A percentile compares a stretch with the other conserved stretches of the same genome.
Conservation (phyloP, 2,888 invertebrate species). For the Coremacera marginata region DNA sequence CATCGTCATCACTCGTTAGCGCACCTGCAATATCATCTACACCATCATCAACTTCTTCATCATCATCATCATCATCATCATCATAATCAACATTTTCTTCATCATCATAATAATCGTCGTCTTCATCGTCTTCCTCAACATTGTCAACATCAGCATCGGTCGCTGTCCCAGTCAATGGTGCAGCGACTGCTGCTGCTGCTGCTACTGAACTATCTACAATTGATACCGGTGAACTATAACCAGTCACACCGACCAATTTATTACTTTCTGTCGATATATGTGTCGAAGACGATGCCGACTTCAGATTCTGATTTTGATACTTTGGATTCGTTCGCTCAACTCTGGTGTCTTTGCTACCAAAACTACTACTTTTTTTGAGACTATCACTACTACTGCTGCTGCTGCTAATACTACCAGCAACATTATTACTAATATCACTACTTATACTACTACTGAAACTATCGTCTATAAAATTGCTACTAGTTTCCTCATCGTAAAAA, state of each 20-base stretch:
- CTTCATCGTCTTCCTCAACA: constrained; percentile 49
- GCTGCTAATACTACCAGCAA: constrained; percentile 43
- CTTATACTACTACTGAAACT: constrained; percentile 53
- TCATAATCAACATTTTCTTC: constrained; percentile 71
- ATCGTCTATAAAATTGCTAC: constrained; percentile 62
- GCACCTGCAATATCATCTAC: constrained; percentile 78
- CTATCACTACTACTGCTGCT: constrained; percentile 59
- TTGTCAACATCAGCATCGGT: constrained; percentile 42
- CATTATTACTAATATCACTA: constrained; percentile 55
- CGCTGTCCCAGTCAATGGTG: background rate
- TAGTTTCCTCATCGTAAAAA: constrained; percentile 68
- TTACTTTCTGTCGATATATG: background rate
- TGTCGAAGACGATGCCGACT: constrained; percentile 36
- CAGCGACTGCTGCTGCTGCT: constrained; percentile 19
- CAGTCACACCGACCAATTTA: too few species aligned
- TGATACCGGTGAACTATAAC: constrained; percentile 53
- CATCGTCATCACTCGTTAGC: constrained; percentile 76
- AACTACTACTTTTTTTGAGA: constrained; percentile 50
- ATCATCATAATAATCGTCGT: constrained; percentile 57
- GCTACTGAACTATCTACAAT: constrained; percentile 56
- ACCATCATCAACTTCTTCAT: constrained; percentile 70
- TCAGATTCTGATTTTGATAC: constrained; percentile 50
- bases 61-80: constrained; percentile 70
- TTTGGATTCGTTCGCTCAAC: constrained; percentile 45
- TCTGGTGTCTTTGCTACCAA: constrained; percentile 31